phyloP scores from a whole-genome alignment of 2,888 invertebrate genomes.

The Leucoma salicis region DNA sequence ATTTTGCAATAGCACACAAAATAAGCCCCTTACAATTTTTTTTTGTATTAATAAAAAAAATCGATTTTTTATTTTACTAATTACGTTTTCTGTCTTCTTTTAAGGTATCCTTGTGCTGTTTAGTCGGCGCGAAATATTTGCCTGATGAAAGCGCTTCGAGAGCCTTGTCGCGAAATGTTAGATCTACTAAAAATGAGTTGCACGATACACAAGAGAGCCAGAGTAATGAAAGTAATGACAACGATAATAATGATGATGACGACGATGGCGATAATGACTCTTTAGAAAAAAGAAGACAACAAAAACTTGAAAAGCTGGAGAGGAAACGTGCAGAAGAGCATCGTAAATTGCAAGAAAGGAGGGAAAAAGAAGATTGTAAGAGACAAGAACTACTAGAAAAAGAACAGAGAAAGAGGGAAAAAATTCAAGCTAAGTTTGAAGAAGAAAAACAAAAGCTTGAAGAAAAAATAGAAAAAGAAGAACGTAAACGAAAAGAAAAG shows the following conservation, averaged over 20 bases:
- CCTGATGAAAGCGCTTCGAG: conserved; percentile 56
- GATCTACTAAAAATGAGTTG: conserved; percentile 52
- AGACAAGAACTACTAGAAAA: conserved; percentile 32
- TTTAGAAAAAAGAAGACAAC: conserved; percentile 20
- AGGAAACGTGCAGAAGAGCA: conserved; percentile 34
- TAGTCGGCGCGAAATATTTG: conserved; percentile 69
- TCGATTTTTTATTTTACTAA: neutral
- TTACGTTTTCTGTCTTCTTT: conserved; percentile 32
- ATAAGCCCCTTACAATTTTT: neutral
- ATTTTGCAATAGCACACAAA: no score
- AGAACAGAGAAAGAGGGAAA: conserved; percentile 37
- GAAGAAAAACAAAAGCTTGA: conserved; percentile 36
- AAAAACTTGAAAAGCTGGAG: conserved; percentile 17
- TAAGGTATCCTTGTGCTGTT: conserved; percentile 64
- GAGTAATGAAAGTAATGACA: conserved; percentile 39
- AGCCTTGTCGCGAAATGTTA: conserved; percentile 42
- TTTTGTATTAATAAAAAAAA: no score
- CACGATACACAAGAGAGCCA: conserved; percentile 40
- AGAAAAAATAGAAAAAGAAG: conserved; percentile 36
- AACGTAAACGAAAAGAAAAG: conserved; percentile 45
- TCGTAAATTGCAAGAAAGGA: conserved; percentile 41
- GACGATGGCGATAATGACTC: conserved; percentile 21
- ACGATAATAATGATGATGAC: conserved; percentile 26
- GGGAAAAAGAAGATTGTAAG: conserved; percentile 37
- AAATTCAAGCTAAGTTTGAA: conserved; percentile 27